Conservation (phyloP, 2,888 invertebrate genomes). For the Brachyptera putata region DNA sequence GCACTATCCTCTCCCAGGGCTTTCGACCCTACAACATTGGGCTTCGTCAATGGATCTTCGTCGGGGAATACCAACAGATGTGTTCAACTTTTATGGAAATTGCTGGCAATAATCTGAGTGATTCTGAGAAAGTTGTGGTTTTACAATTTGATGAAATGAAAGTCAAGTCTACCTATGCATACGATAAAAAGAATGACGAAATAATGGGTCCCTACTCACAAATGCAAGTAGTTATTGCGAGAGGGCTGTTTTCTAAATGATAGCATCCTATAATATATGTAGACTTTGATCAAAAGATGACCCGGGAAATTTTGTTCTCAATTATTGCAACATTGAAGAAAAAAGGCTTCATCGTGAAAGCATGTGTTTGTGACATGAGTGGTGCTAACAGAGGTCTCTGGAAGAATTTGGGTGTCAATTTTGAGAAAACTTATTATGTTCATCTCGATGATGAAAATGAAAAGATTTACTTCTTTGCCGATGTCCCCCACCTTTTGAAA, state of each 20-base stretch:
- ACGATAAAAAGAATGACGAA: slow-evolving; percentile 1
- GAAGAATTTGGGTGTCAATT: slow-evolving; percentile 16
- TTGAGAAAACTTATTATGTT: slow-evolving; percentile 15
- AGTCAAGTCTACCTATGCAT: slow-evolving; percentile 1
- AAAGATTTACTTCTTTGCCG: slow-evolving; percentile 23
- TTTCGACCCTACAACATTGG: background rate
- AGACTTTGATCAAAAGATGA: slow-evolving; percentile 39
- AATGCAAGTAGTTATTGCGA: slow-evolving; percentile 36
- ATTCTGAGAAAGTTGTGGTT: background rate
- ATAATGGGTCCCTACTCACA: slow-evolving; percentile 13
- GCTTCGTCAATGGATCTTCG: background rate
- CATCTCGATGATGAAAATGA: slow-evolving; percentile 7
- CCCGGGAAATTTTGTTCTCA: slow-evolving; percentile 33
- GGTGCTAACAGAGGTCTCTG: slow-evolving; percentile 27
- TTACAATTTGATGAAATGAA: slow-evolving; percentile 21
- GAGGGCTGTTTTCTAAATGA: slow-evolving; percentile 35
- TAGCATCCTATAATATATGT: slow-evolving; percentile 37
- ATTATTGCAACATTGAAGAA: slow-evolving; percentile 27
- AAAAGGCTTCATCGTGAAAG: slow-evolving; percentile 19
- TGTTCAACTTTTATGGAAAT: slow-evolving; percentile 16
- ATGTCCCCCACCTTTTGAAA: slow-evolving; percentile 29
- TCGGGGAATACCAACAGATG: slow-evolving; percentile 11
- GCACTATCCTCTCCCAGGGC: slow-evolving; percentile 5
- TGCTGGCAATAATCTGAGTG: background rate
- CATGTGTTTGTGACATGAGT: slow-evolving; percentile 26